These are phyloP conservation scores for Corynorhinus townsendii DNA, from an alignment of 2,113 vertebrate genomes.

Conservation along the genomic window DNA sequence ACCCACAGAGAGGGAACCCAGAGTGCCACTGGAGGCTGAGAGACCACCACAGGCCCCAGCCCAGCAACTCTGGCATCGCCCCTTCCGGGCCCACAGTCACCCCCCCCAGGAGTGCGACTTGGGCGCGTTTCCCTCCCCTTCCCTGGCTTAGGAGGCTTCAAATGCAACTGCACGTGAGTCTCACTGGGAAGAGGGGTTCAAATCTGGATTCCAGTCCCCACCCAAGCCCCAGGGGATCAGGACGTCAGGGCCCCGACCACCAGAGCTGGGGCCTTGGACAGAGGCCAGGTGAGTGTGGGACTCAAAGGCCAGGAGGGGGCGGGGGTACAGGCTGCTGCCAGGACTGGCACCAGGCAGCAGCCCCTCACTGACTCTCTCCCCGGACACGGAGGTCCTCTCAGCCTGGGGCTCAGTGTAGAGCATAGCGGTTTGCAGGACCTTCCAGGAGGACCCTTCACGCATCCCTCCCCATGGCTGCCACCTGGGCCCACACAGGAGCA, in stretches of 20 bases:
- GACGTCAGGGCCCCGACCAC: accelerated
- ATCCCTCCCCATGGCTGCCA: accelerated
- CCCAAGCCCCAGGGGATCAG: too few species aligned
- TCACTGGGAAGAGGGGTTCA: background rate
- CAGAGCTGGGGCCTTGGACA: background rate
- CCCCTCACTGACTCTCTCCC: background rate
- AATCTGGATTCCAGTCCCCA: background rate
- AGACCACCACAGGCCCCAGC: background rate
- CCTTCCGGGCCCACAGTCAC: background rate
- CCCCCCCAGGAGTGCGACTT: background rate
- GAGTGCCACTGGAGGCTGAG: accelerated
- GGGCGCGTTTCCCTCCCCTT: background rate
- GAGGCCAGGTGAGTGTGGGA: background rate
- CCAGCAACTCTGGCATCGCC: background rate
- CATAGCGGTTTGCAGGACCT: background rate
- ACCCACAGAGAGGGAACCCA: background rate
- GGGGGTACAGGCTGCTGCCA: background rate
- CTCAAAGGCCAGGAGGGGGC: too few species aligned
- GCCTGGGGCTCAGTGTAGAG: background rate
- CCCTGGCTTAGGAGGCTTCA: background rate
- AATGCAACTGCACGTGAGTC: accelerated
- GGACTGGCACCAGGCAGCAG: background rate
- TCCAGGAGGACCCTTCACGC: accelerated
- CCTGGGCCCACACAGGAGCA: background rate
- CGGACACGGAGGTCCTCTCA: accelerated